These are phyloP conservation scores for Ptychoptera contaminata DNA, from an alignment of 2,888 invertebrate species.

Conservation along the genomic window DNA sequence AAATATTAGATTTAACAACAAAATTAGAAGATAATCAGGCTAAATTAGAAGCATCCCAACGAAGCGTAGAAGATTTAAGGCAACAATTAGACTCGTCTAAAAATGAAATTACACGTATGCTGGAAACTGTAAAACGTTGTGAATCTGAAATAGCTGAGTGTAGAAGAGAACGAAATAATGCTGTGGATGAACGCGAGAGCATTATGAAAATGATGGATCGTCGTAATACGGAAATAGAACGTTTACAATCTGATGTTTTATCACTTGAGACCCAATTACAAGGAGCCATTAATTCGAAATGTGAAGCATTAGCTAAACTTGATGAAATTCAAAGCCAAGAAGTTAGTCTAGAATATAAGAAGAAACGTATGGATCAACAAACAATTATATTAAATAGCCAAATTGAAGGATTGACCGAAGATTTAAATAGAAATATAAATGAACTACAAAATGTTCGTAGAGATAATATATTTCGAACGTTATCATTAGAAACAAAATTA, in stretches of 20 bases:
- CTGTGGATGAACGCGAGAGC: conserved; percentile 60
- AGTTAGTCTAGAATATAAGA: conserved; percentile 60
- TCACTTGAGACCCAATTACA: conserved; percentile 58
- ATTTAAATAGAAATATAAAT: conserved; percentile 59
- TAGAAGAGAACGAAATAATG: conserved; percentile 51
- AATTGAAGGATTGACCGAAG: conserved; percentile 60
- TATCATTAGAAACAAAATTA: conserved; percentile 57
- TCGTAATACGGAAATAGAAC: conserved; percentile 55
- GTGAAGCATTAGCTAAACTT: conserved; percentile 61
- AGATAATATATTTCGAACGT: conserved; percentile 48
- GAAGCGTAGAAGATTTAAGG: conserved; percentile 46
- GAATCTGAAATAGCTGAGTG: conserved; percentile 50
- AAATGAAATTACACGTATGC: conserved; percentile 45
- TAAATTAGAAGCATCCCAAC: conserved; percentile 43
- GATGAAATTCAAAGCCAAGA: conserved; percentile 73
- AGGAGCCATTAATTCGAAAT: conserved; percentile 61
- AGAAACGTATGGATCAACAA: conserved; percentile 74
- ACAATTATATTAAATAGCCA: conserved; percentile 58
- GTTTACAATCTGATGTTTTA: conserved; percentile 50
- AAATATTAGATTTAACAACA: conserved; percentile 38
- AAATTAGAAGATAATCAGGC: conserved; percentile 46
- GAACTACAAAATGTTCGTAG: conserved; percentile 62
- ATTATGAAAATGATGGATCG: conserved; percentile 54
- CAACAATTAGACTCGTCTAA: conserved; percentile 45
- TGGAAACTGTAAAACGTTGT: conserved; percentile 42